Evolutionary conservation across 2,888 invertebrate genomes (phyloP), one percentile per base, ranked within the genome.

Genomic region (Phragmatobia fuliginosa): DNA sequence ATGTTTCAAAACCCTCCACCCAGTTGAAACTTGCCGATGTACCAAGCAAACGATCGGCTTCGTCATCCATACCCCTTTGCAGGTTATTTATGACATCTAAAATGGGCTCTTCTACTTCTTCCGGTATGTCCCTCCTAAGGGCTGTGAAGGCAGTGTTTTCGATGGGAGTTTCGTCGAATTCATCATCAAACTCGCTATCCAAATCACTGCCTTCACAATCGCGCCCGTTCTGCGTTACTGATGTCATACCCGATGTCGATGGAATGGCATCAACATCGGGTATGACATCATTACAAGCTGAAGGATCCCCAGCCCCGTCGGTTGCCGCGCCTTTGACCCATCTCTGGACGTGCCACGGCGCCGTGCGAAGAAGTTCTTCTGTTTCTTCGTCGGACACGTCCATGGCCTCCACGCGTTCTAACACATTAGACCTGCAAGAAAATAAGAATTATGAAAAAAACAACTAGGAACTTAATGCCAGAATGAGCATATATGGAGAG

Each of bases 51-150:
- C 72, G 69, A 70, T 76, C 72, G 58, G 38, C 61, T 33, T 52
- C 80, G 16, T 78, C 81, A 67, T 83, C 81, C 62, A 83, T 80
- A 32, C 49, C 80, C 16, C 62, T 70, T 49, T 1, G n/a, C n/a
- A 71, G 67, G n/a, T 49, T 31, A 66, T 62, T 25, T 38, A 81
- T 68, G 11, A 74, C 36, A 36, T 71, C 28, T 18, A 36, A 52
- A 10, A 62, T 52, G 14, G 71, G 66, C n/a, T 73, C 75, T 0
- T 80, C 77, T 56, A 81, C 36, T 31, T 79, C 82, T 1, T 80
- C 72, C 0, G 79, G 78, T 59, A 81, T 77, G 38, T 69, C 73
- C 28, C 36, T 28, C 6, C n/a, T 31, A 1, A 25, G 5, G 1
- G 21, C 56, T 28, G 21, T 10, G 1, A 59, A 3, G 21, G 41